Conservation (phyloP, 2,888 invertebrate species). For the Acrobasis consociella region DNA sequence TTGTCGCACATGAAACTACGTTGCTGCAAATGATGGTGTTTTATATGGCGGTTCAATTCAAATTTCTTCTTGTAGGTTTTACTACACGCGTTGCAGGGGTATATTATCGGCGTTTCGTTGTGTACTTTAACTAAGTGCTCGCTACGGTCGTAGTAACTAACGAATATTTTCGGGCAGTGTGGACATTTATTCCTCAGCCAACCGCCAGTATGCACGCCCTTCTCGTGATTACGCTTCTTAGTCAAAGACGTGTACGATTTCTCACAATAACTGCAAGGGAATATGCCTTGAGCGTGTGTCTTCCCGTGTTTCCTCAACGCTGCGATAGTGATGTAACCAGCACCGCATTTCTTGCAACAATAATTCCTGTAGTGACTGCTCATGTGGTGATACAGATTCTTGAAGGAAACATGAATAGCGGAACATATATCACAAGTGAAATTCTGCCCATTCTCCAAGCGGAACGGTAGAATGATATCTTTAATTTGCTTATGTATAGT, state of each 20-base stretch:
- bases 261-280: conserved; percentile 78
- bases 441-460: conserved; percentile 64
- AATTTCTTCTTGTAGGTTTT: conserved; percentile 74
- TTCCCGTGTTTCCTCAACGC: conserved; percentile 74
- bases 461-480: conserved; percentile 74
- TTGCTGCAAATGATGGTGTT: conserved; percentile 73
- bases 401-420: conserved; percentile 70
- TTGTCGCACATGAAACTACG: conserved; percentile 67
- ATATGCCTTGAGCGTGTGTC: conserved; percentile 76
- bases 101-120: conserved; percentile 60
- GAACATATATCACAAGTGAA: conserved; percentile 72
- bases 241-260: conserved; percentile 78
- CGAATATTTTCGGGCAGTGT: conserved; percentile 71
- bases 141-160: conserved; percentile 72
- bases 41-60: conserved; percentile 71
- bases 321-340: conserved; percentile 71
- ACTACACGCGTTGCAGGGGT: conserved; percentile 73
- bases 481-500: conserved; percentile 68
- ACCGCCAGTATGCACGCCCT: conserved; percentile 73
- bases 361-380: conserved; percentile 76
- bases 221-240: conserved; percentile 72
- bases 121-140: conserved; percentile 70
- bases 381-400: conserved; percentile 76
- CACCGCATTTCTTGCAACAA: conserved; percentile 74
- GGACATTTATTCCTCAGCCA: conserved; percentile 77